phyloP scores from a whole-genome alignment of 2,797 vertebrate species.

The Cirrhinus mrigala region DNA sequence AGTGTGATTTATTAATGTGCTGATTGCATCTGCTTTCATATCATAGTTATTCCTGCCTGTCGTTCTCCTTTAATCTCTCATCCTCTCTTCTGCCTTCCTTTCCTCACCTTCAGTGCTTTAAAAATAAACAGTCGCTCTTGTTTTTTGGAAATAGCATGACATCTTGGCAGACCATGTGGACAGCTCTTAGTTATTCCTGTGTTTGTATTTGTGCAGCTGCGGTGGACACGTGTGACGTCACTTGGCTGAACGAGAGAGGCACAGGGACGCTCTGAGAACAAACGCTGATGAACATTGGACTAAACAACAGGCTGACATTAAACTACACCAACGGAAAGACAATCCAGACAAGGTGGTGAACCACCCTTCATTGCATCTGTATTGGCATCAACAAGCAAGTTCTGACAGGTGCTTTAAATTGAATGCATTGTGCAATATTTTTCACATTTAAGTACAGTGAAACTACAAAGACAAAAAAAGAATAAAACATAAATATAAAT shows the following conservation, averaged over 20 bases:
- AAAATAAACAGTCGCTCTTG: constrained; percentile 28
- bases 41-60: constrained; percentile 33
- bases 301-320: constrained; percentile 16
- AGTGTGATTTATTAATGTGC: not conserved
- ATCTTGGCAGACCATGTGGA: constrained; percentile 26
- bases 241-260: constrained; percentile 9
- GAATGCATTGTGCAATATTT: too few relatives aligned
- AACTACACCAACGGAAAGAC: not conserved
- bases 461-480: not conserved
- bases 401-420: constrained; percentile 3
- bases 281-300: constrained; percentile 20
- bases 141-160: constrained; percentile 14
- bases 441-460: not conserved
- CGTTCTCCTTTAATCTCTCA: constrained; percentile 54
- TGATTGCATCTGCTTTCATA: not conserved
- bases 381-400: not conserved
- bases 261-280: constrained; percentile 14
- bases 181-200: constrained; percentile 18
- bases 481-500: not conserved
- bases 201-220: constrained; percentile 36
- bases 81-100: constrained; percentile 15
- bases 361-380: not conserved
- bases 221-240: constrained; percentile 44
- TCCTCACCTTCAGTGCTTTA: constrained; percentile 57
- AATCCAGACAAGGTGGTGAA: not conserved